Evolutionary conservation across 2,888 invertebrate species (phyloP), one percentile per base, ranked within the genome.

Genomic region (Aethes cnicana): DNA sequence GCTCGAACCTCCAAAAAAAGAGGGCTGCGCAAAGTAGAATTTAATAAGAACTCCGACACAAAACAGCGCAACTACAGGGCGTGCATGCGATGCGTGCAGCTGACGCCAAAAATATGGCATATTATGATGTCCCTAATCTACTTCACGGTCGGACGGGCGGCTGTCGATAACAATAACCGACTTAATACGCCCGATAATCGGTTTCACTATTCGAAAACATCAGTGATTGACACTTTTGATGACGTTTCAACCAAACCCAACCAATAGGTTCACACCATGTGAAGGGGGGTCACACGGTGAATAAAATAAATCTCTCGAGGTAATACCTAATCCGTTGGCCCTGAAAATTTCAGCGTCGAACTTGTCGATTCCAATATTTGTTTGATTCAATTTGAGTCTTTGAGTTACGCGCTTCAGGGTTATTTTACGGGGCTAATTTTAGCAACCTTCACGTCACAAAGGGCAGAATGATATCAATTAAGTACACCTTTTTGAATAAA

Each of bases 51-150:
- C 63, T 69, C 63, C 64, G 62, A 66, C 66, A 69, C 73, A 68
- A 74, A 72, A 73, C 52, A 53, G 46, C 69, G 65, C 65, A 59
- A 56, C 55, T 61, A 66, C 63, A 61, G 72, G 66, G 68, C 72
- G 62, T 74, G 81, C 76, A 78, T 70, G 76, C 72, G 73, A 77
- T 76, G 80, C 71, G 77, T 86, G 87, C 88, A 89, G 88, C 88
- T 89, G 88, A 85, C 88, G 82, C 78, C 78, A 70, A 77, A 83
- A 85, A 82, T 83, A 84, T 83, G 81, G 79, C 72, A 84, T 82
- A 85, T 84, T 84, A 87, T 87, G 83, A 84, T 83, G 87, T 84
- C 84, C 87, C 86, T 88, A 87, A 87, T 87, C 86, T 86, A 84
- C 80, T 87, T 84, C 80, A 86, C 81, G 84, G 80, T 81, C 66